Evolutionary conservation across 2,113 vertebrate genomes (phyloP), one percentile per base, ranked within the genome.

Genomic region (Excalfactoria chinensis): DNA sequence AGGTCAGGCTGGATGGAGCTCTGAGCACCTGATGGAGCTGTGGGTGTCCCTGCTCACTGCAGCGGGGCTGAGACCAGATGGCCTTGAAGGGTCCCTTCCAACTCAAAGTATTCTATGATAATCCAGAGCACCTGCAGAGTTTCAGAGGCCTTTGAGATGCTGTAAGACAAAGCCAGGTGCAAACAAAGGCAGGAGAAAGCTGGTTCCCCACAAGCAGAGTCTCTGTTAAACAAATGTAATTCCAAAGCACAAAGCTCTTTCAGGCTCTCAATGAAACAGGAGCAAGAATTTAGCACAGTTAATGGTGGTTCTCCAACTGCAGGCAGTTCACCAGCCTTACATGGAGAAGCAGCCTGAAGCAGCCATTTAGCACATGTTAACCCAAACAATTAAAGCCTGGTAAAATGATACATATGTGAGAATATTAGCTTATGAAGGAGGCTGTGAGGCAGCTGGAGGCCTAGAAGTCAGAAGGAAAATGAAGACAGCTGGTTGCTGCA

Each of bases 141-240:
- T 44, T 14, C n/a, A 37, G 58, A 40, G 30, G 46, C 17, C 72
- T 2, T 11, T 6, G 72, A 63, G 35, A 83, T 60, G 11, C 1
- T 0, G 13, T 4, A 55, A n/a, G 62, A 51, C 55, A 4, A 7
- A 2, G 0, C 0, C 3, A 46, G 55, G n/a, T 17, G 67, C 19
- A 28, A 48, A 23, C 1, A 3, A 60, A 9, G 35, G 37, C 0
- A 6, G 43, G 4, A 51, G 67, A 77, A 78, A 26, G 86, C 0
- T 0, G 19, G 48, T 30, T 28, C 43, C 32, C 71, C 40, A 3
- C 40, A 59, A 60, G 48, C 75, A 21, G 43, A 0, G 0, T 19
- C 40, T 53, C 68, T 34, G 63, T 17, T 32, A 32, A 41, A 83
- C 43, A 28, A 44, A 80, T 66, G 2, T 56, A 67, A 55, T 12